phyloP scores from a whole-genome alignment of 2,113 vertebrate genomes.

The Otis tarda region DNA sequence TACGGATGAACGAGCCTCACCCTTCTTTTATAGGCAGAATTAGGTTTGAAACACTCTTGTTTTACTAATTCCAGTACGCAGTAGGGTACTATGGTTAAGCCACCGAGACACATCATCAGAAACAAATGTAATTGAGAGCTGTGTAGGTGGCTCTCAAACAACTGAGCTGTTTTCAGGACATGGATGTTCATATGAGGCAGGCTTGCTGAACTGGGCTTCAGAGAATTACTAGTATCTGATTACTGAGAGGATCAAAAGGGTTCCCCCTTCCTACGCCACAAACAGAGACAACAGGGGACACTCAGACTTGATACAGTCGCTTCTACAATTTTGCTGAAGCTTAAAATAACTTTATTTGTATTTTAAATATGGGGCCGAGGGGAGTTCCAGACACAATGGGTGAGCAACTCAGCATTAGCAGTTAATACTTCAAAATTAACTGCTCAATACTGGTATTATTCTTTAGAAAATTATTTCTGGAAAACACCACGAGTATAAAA shows the following conservation, averaged over 20 bases:
- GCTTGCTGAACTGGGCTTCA: background rate
- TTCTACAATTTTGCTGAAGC: background rate
- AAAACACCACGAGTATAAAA: background rate
- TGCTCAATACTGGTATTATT: background rate
- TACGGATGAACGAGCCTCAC: background rate
- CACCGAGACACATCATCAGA: background rate
- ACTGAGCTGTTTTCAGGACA: background rate
- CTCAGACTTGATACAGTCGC: background rate
- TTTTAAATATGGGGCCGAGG: background rate
- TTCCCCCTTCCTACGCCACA: background rate
- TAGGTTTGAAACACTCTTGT: background rate
- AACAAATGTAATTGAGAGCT: background rate
- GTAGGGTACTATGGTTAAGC: background rate
- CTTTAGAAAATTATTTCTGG: background rate
- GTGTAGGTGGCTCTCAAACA: constrained; percentile 41
- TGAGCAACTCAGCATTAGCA: background rate
- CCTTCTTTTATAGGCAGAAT: background rate
- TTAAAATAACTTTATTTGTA: background rate
- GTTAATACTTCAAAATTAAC: background rate
- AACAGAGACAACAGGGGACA: background rate
- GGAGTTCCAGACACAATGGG: background rate
- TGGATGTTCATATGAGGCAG: background rate
- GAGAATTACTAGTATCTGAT: background rate
- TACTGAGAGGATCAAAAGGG: background rate
- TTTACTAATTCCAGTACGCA: background rate